Evolutionary conservation across 2,797 vertebrate genomes (phyloP).

Genomic region (Steatocranus sp.): DNA sequence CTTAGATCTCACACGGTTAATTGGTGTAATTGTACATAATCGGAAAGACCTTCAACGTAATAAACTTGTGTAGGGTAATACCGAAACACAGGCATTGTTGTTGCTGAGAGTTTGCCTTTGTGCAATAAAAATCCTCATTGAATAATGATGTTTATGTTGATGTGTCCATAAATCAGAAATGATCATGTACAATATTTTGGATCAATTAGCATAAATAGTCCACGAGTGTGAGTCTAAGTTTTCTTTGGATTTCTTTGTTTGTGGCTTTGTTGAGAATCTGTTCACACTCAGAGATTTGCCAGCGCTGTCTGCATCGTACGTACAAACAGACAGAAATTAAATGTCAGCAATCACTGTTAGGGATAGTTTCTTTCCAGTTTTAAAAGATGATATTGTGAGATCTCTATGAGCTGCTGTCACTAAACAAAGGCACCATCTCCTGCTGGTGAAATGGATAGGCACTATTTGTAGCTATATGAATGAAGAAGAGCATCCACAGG

Average conservation of each 20-base stretch:
- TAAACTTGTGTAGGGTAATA: neutral
- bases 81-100: neutral
- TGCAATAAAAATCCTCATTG: neutral
- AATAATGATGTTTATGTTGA: neutral
- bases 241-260: neutral
- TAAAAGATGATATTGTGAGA: slow-evolving; percentile 16
- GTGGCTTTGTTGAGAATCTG: neutral
- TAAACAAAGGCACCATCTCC: slow-evolving; percentile 3
- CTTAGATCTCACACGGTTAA: neutral
- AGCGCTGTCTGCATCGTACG: neutral
- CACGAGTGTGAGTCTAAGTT: neutral
- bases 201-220: neutral
- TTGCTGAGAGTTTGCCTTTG: neutral
- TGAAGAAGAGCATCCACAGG: slow-evolving; percentile 41
- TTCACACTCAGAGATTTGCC: neutral
- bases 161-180: neutral
- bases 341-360: neutral
- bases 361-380: neutral
- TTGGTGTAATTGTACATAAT: neutral
- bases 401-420: neutral
- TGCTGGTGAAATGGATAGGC: slow-evolving; percentile 25
- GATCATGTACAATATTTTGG: neutral
- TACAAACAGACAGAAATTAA: neutral
- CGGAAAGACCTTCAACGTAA: neutral
- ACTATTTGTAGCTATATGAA: slow-evolving; percentile 54